Evolutionary conservation across 2,888 invertebrate species (phyloP).

Genomic region (Portevinia maculata): DNA sequence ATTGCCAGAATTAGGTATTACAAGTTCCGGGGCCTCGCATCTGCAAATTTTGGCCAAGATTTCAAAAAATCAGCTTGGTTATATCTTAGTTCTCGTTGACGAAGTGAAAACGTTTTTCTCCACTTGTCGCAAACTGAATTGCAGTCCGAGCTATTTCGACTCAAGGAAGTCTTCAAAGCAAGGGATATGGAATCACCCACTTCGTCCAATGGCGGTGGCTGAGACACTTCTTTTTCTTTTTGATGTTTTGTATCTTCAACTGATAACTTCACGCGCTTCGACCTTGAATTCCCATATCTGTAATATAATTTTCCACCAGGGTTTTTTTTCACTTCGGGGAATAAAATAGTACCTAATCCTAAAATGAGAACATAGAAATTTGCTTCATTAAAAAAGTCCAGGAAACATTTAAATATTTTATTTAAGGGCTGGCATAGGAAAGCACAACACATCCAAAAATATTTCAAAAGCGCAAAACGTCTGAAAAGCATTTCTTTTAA

Average conservation of each 20-base stretch:
- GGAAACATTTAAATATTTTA: too few relatives aligned
- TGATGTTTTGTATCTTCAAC: background rate
- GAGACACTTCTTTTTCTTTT: background rate
- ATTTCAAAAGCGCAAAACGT: background rate
- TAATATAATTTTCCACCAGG: slow-evolving; percentile 5
- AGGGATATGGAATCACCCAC: slow-evolving; percentile 10
- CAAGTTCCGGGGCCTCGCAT: too few relatives aligned
- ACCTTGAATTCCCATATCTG: background rate
- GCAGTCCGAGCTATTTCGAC: background rate
- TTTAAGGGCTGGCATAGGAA: too few relatives aligned
- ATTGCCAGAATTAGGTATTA: too few relatives aligned
- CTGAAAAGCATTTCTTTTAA: background rate
- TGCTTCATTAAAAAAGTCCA: too few relatives aligned
- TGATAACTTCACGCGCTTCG: background rate
- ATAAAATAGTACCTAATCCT: slow-evolving; percentile 15
- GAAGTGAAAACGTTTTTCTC: too few relatives aligned
- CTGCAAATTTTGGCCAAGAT: too few relatives aligned
- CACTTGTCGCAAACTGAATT: too few relatives aligned
- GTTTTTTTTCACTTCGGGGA: slow-evolving; percentile 15
- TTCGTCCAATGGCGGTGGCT: background rate
- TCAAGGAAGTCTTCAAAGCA: slow-evolving; percentile 4
- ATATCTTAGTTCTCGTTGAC: too few relatives aligned
- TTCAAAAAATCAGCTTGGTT: too few relatives aligned
- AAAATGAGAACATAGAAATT: too few relatives aligned
- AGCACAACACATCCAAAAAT: too few relatives aligned